phyloP scores from a whole-genome alignment of 1,140 invertebrate species.

The Oncopodura yosiiana region DNA sequence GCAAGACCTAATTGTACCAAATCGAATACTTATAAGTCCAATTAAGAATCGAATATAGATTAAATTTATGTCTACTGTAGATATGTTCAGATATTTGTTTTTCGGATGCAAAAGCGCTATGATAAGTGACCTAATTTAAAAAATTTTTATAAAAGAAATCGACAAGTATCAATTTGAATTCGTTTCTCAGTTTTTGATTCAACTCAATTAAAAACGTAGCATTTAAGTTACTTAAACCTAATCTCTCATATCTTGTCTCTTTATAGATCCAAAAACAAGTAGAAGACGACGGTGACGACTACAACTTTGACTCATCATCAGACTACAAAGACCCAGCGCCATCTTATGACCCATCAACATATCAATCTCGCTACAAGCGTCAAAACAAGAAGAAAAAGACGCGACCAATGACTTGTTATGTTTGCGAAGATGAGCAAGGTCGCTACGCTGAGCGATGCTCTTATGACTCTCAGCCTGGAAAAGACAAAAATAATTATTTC shows the following conservation, averaged over 20 bases:
- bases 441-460: conserved; percentile 31
- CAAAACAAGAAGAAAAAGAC: conserved; percentile 17
- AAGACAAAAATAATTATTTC: conserved; percentile 23
- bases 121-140: no score
- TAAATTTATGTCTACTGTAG: no score
- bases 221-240: not conserved
- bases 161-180: not conserved
- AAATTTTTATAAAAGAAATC: not conserved
- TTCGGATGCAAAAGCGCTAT: no score
- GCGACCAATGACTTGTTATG: conserved; percentile 34
- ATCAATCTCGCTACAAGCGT: conserved; percentile 27
- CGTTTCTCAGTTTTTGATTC: not conserved
- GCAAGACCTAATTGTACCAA: no score
- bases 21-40: no score
- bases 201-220: not conserved
- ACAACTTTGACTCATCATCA: not conserved
- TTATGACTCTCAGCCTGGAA: conserved; percentile 32
- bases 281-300: conserved; percentile 24
- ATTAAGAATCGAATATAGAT: no score
- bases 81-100: no score
- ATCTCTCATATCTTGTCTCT: no score
- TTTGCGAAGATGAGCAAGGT: conserved; percentile 34
- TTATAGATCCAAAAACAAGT: conserved; percentile 28
- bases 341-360: conserved; percentile 30
- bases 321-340: conserved; percentile 25